Conservation (phyloP, 2,888 invertebrate species). For the Hirtodrosophila trivittata region DNA sequence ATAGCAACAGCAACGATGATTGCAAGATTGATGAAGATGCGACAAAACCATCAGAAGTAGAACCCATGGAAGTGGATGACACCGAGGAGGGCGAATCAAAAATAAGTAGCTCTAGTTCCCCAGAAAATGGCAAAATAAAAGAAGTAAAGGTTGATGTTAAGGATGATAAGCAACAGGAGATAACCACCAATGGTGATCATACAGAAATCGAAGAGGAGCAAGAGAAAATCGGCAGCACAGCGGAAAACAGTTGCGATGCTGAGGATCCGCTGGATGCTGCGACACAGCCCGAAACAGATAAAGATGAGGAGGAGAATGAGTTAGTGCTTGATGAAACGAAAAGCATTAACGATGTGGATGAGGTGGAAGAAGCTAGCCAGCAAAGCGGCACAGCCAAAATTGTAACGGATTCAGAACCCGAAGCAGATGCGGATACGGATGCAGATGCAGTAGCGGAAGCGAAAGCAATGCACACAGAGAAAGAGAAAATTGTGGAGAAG, state of each 20-base stretch:
- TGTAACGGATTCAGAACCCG: slow-evolving; percentile 37
- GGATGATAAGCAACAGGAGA: slow-evolving; percentile 66
- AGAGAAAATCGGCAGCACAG: slow-evolving; percentile 72
- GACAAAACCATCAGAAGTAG: slow-evolving; percentile 33
- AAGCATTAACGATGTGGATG: slow-evolving; percentile 33
- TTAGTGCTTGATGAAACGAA: slow-evolving; percentile 34
- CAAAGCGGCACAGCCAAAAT: slow-evolving; percentile 59
- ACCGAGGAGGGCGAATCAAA: slow-evolving; percentile 77
- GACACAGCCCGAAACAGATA: slow-evolving; percentile 9
- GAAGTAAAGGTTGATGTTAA: slow-evolving; percentile 50
- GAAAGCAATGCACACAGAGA: slow-evolving; percentile 41
- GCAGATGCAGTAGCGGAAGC: slow-evolving; percentile 41
- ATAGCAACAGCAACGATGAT: slow-evolving; percentile 60
- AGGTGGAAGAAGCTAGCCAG: slow-evolving; percentile 53
- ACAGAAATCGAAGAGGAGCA: slow-evolving; percentile 65
- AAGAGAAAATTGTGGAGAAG: slow-evolving; percentile 34
- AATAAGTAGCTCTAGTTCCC: slow-evolving; percentile 80
- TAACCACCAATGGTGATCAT: slow-evolving; percentile 69
- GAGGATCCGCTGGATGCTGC: slow-evolving; percentile 72
- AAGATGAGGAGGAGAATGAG: slow-evolving; percentile 5
- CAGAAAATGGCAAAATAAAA: slow-evolving; percentile 69
- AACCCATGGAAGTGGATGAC: slow-evolving; percentile 70
- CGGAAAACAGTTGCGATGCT: slow-evolving; percentile 70
- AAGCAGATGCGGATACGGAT: slow-evolving; percentile 11
- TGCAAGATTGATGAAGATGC: slow-evolving; percentile 49